phyloP scores from a whole-genome alignment of 2,113 vertebrate genomes.

The Rafetus swinhoei region DNA sequence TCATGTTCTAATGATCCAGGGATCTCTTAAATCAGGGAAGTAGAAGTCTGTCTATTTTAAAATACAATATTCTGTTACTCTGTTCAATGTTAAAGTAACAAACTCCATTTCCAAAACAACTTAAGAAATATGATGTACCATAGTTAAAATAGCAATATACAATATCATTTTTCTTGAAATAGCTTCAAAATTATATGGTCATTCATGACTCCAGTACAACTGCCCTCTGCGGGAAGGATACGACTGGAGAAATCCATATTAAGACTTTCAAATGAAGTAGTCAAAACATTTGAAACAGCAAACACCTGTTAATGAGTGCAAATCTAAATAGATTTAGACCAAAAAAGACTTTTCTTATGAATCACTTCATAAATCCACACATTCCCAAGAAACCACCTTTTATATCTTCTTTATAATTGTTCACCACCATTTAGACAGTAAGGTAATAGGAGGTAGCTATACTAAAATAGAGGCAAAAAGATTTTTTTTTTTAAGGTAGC shows the following conservation, averaged over 20 bases:
- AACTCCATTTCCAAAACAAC: too few relatives aligned
- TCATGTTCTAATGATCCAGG: neutral
- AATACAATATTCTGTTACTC: too few relatives aligned
- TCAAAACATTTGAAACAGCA: too few relatives aligned
- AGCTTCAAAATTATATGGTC: too few relatives aligned
- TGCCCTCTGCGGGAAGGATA: accelerated
- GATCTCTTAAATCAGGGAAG: neutral
- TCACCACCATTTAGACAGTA: neutral
- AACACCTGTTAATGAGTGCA: neutral
- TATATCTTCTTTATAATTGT: neutral
- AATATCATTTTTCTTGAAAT: too few relatives aligned
- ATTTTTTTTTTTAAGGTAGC: neutral
- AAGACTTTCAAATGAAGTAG: accelerated
- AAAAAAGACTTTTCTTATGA: neutral
- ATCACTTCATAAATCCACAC: neutral
- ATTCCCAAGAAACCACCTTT: neutral
- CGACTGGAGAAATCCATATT: accelerated
- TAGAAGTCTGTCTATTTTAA: neutral
- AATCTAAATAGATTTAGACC: neutral
- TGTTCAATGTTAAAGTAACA: too few relatives aligned
- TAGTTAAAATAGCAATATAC: too few relatives aligned
- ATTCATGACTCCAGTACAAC: too few relatives aligned
- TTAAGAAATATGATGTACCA: too few relatives aligned
- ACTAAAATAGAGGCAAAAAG: accelerated
- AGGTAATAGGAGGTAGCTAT: neutral